A percentile compares a stretch with the other conserved stretches of the same genome.
Evolutionary conservation across 2,113 vertebrate species (phyloP).

Genomic region (Takifugu bimaculatus): DNA sequence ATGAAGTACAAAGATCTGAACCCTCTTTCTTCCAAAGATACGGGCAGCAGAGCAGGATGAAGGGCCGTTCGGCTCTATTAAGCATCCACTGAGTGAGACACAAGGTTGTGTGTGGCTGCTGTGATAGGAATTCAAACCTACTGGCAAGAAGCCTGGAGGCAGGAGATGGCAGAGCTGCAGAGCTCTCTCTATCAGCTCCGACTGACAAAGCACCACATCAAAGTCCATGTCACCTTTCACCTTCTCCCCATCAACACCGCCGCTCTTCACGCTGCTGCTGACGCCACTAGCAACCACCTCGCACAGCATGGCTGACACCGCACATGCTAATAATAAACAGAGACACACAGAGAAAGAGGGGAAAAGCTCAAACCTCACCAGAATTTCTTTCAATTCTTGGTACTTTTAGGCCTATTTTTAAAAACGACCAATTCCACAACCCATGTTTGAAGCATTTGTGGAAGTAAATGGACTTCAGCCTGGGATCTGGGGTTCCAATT

Average conservation of each 20-base stretch:
- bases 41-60: constrained; percentile 59
- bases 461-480: too few species aligned
- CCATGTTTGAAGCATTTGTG: too few species aligned
- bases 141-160: constrained; percentile 79
- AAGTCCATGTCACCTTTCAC: constrained; percentile 61
- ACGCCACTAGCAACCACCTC: constrained; percentile 67
- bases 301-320: constrained; percentile 78
- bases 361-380: too few species aligned
- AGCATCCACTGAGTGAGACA: constrained; percentile 59
- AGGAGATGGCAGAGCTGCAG: constrained; percentile 83
- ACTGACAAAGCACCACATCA: constrained; percentile 75
- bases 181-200: constrained; percentile 76
- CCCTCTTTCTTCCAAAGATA: constrained; percentile 36
- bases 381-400: too few species aligned
- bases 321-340: constrained; percentile 76
- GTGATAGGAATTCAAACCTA: constrained; percentile 65
- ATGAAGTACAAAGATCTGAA: constrained; percentile 33
- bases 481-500: neutral
- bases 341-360: neutral
- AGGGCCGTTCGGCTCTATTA: constrained; percentile 65
- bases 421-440: too few species aligned
- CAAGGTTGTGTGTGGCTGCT: constrained; percentile 14
- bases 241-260: constrained; percentile 38
- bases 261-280: constrained; percentile 37
- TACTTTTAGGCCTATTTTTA: too few species aligned